Conservation (phyloP, 2,888 invertebrate genomes). For the Augiades crinisus region DNA sequence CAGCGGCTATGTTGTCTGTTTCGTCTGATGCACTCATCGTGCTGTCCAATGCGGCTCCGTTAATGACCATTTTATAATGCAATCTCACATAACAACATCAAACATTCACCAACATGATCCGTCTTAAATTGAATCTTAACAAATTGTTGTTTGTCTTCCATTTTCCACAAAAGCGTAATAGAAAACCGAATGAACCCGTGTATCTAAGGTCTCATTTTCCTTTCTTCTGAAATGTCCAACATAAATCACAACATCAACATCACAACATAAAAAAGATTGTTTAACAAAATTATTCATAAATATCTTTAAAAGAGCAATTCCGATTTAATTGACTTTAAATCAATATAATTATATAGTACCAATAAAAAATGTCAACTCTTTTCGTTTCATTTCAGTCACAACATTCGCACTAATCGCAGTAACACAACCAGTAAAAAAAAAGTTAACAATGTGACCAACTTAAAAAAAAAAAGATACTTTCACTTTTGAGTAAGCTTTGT, state of each 20-base stretch:
- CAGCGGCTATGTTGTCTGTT: slow-evolving; percentile 39
- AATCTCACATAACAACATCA: slow-evolving; percentile 6
- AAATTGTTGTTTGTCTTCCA: not conserved
- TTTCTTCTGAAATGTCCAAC: not conserved
- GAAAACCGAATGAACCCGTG: not conserved
- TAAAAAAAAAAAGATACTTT: no score
- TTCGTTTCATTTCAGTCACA: not conserved
- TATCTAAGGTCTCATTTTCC: not conserved
- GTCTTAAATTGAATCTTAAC: not conserved
- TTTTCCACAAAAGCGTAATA: not conserved
- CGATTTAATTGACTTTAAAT: no score
- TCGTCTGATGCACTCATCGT: slow-evolving; percentile 53
- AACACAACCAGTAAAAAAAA: no score
- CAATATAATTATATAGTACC: not conserved
- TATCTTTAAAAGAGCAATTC: no score
- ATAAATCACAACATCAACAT: not conserved
- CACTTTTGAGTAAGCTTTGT: no score
- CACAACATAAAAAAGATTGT: not conserved
- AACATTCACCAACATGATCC: not conserved
- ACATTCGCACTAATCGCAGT: no score
- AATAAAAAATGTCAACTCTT: not conserved
- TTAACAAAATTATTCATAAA: no score
- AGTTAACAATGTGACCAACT: no score
- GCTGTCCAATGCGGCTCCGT: slow-evolving; percentile 32
- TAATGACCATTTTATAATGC: slow-evolving; percentile 21